Conservation (phyloP, 2,888 invertebrate genomes). For the Chrysolina americana region DNA sequence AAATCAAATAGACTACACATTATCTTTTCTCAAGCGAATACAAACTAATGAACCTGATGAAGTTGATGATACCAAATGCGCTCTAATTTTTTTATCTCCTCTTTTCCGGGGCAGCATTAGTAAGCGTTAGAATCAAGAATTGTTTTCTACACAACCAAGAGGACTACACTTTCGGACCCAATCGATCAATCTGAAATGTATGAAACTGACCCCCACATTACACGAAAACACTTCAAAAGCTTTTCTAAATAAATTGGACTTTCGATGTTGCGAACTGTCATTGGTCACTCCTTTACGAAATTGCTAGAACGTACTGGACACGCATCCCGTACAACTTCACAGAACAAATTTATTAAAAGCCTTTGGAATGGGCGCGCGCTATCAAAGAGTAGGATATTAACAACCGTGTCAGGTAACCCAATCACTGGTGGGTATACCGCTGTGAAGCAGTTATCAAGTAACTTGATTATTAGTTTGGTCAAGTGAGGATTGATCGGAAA, state of each 20-base stretch:
- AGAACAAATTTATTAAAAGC: neutral
- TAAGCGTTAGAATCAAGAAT: too few species aligned
- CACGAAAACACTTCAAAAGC: neutral
- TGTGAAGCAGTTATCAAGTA: neutral
- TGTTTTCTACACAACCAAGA: too few species aligned
- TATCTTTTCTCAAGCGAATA: too few species aligned
- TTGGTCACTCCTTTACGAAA: neutral
- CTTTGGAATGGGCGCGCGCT: neutral
- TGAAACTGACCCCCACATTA: too few species aligned
- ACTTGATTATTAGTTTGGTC: constrained; percentile 4
- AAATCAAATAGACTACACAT: too few species aligned
- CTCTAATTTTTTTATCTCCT: too few species aligned
- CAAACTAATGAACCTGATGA: too few species aligned
- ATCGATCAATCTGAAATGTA: too few species aligned
- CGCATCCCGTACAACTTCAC: neutral
- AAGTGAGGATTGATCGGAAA: neutral
- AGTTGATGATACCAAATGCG: too few species aligned
- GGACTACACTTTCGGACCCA: too few species aligned
- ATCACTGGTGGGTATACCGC: neutral
- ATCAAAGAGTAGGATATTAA: constrained; percentile 1
- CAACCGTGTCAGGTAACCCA: neutral
- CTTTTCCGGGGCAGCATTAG: too few species aligned
- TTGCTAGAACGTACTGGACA: neutral
- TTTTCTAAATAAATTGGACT: neutral
- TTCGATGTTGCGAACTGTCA: neutral